These are phyloP conservation scores for Melanargia galathea DNA, from an alignment of 2,888 invertebrate species.

Conservation along the genomic window DNA sequence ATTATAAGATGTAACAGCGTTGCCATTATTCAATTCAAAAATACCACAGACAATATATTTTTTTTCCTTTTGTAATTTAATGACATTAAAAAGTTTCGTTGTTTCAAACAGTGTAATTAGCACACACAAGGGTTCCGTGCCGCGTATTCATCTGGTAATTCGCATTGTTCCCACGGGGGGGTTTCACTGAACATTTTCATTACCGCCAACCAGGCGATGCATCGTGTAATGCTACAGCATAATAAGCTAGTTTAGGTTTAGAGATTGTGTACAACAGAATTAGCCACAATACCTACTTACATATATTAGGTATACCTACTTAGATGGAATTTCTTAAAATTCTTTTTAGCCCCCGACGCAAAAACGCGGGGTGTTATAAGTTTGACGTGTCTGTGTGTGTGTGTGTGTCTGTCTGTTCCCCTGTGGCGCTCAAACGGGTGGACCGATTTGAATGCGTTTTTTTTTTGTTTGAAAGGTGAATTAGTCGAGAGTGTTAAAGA, in stretches of 20 bases:
- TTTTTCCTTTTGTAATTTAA: neutral
- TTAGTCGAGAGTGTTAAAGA: no score
- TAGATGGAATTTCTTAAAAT: no score
- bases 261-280: no score
- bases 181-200: conserved; percentile 17
- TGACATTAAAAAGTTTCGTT: neutral
- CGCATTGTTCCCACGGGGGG: conserved; percentile 9
- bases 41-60: neutral
- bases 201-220: conserved; percentile 14
- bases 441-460: no score
- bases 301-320: no score
- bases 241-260: conserved; percentile 29
- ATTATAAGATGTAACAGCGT: neutral
- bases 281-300: no score
- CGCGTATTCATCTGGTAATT: conserved; percentile 16
- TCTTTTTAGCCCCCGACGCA: no score
- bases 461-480: no score
- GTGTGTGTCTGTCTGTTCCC: no score
- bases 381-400: no score
- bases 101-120: conserved; percentile 5
- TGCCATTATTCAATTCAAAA: neutral
- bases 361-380: no score
- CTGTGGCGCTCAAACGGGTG: no score
- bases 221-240: conserved; percentile 8
- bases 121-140: conserved; percentile 1